Evolutionary conservation across 2,888 invertebrate species (phyloP).

Genomic region (Auanema freiburgensis): DNA sequence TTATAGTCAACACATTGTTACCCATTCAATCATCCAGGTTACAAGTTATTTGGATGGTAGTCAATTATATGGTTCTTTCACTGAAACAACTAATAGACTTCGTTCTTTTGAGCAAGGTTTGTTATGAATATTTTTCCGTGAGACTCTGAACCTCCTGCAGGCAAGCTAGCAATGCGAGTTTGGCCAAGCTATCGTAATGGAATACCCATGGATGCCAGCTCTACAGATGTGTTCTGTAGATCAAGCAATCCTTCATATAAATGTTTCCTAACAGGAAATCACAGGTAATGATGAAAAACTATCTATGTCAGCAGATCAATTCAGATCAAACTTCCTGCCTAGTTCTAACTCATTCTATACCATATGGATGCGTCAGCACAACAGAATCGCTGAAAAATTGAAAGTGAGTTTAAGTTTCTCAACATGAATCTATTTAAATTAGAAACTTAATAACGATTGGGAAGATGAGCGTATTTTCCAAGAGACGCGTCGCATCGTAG

Average conservation of each 20-base stretch:
- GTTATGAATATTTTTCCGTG: not conserved
- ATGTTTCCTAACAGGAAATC: conserved; percentile 44
- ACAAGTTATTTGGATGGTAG: conserved; percentile 80
- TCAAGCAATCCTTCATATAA: conserved; percentile 29
- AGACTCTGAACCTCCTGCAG: conserved; percentile 13
- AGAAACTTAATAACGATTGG: conserved; percentile 59
- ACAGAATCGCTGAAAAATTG: conserved; percentile 47
- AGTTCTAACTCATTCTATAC: conserved; percentile 49
- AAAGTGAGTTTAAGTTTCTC: conserved; percentile 23
- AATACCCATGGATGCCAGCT: conserved; percentile 21
- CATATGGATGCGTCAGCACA: conserved; percentile 63
- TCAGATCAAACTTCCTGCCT: conserved; percentile 41
- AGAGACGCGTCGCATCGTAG: conserved; percentile 66
- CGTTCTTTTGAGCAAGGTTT: conserved; percentile 76
- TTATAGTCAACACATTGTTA: not conserved
- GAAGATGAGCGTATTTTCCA: conserved; percentile 63
- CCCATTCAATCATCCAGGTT: conserved; percentile 67
- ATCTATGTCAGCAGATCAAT: not conserved
- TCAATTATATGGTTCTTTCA: conserved; percentile 85
- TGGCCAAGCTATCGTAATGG: conserved; percentile 28
- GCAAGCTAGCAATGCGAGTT: conserved; percentile 43
- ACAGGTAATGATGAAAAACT: conserved; percentile 16
- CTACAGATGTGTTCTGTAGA: conserved; percentile 12
- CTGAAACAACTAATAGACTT: conserved; percentile 77
- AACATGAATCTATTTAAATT: conserved; percentile 18